Conservation (phyloP, 2,888 invertebrate species). For the Ornithoptera priamus region DNA sequence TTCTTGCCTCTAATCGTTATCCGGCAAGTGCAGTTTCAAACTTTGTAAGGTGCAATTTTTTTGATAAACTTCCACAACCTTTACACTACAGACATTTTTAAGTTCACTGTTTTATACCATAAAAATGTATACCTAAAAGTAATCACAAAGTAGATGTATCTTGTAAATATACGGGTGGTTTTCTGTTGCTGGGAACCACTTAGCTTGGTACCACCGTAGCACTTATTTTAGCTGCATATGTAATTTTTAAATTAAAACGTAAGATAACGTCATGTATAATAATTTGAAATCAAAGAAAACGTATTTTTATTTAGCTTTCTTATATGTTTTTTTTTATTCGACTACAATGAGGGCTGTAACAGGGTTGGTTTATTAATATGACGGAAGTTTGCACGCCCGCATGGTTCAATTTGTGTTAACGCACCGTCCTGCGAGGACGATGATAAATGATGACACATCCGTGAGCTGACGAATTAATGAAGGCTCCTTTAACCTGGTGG, state of each 20-base stretch:
- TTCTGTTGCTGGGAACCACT: no score
- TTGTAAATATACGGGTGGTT: no score
- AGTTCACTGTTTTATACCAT: neutral
- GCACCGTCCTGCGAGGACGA: conserved; percentile 8
- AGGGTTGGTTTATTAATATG: conserved; percentile 14
- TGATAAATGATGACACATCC: conserved; percentile 17
- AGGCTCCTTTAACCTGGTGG: neutral
- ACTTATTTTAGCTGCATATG: no score
- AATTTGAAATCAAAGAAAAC: neutral
- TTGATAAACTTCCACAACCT: neutral
- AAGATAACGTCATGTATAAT: no score
- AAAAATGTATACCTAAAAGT: no score
- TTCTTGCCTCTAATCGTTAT: conserved; percentile 18
- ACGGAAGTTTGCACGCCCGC: conserved; percentile 16
- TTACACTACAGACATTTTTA: conserved; percentile 2
- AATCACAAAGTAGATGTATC: no score
- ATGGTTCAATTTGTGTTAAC: conserved; percentile 12
- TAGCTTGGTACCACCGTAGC: no score
- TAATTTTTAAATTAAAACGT: no score
- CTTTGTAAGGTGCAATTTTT: conserved; percentile 9
- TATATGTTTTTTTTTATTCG: conserved; percentile 1
- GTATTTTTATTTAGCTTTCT: neutral
- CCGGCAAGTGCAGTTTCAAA: conserved; percentile 9
- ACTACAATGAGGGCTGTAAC: conserved; percentile 5
- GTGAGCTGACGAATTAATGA: conserved; percentile 14